Percentiles rank a stretch among this genome's conserved stretches.
Conservation (phyloP, 2,797 vertebrate genomes). For the Limnodromus scolopaceus region DNA sequence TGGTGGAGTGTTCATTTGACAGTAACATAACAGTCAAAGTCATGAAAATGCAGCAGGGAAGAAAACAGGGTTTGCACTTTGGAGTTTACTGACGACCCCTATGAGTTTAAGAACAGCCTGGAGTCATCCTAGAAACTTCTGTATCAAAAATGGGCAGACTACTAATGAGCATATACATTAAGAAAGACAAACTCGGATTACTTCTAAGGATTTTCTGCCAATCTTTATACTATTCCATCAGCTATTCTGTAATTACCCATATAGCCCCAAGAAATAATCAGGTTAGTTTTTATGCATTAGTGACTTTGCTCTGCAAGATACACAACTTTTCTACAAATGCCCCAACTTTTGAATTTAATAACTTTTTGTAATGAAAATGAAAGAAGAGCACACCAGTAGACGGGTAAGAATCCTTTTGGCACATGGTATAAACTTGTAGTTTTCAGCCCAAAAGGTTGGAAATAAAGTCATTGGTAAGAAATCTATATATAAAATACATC, state of each 20-base stretch:
- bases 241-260: neutral
- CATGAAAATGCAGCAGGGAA: neutral
- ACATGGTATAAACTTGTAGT: neutral
- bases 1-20: neutral
- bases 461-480: neutral
- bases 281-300: neutral
- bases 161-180: conserved; percentile 8
- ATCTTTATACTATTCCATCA: neutral
- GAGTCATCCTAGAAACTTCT: neutral
- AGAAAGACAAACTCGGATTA: neutral
- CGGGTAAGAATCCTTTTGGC: neutral
- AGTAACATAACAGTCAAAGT: neutral
- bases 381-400: neutral
- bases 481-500: neutral
- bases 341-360: neutral
- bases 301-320: neutral
- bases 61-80: neutral
- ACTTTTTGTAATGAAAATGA: neutral
- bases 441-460: neutral
- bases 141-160: neutral
- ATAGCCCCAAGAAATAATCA: conserved; percentile 15
- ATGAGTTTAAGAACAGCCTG: neutral
- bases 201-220: conserved; percentile 14
- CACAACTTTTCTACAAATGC: neutral
- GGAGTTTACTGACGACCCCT: neutral